Evolutionary conservation across 2,113 vertebrate species (phyloP), one percentile per base, ranked within the genome.

Genomic region (Xenopus borealis): DNA sequence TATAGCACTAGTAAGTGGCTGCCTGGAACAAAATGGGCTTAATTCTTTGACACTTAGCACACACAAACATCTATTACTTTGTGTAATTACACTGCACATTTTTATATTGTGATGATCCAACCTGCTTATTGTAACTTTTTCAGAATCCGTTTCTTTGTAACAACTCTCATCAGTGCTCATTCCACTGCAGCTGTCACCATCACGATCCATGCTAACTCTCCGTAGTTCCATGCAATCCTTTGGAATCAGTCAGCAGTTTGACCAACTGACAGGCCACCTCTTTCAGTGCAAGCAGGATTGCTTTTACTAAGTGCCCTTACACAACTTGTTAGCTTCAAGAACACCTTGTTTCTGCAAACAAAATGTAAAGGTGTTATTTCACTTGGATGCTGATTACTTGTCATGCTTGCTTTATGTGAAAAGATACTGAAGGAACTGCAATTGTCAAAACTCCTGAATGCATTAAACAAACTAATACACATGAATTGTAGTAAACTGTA

Each of bases 191-290:
- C 88, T 93, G 61, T 97, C 95, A 0, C 94, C 91, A 2, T 99
- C 95, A 0, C 75, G 88, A 80, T 94, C 88, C 0, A 86, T 94
- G 87, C 89, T 90, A 85, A 98, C 94, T 86, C 92, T 95, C 78
- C 88, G 91, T 58, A 97, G 90, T 84, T 99, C 97, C 93, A 98
- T 86, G 14, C 92, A 92, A 82, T 98, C 95, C 93, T 95, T 92
- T 84, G 86, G 81, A 82, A 73, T 0, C 18, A 79, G 86, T 86
- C 89, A 85, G 2, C 13, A 80, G 45, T 69, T 90, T 88, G n/a
- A 84, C 74, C 78, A 80, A 64, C 72, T 81, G 78, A 80, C 84
- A 71, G 80, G 57, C 68, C 11, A 0, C 0, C 74, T 79, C 76
- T 86, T 80, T 90, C 81, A 86, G 82, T 81, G 89, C 84, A 87